A percentile compares a stretch with the other conserved stretches of the same genome.
phyloP scores from a whole-genome alignment of 2,113 vertebrate genomes.

The Apaloderma vittatum region DNA sequence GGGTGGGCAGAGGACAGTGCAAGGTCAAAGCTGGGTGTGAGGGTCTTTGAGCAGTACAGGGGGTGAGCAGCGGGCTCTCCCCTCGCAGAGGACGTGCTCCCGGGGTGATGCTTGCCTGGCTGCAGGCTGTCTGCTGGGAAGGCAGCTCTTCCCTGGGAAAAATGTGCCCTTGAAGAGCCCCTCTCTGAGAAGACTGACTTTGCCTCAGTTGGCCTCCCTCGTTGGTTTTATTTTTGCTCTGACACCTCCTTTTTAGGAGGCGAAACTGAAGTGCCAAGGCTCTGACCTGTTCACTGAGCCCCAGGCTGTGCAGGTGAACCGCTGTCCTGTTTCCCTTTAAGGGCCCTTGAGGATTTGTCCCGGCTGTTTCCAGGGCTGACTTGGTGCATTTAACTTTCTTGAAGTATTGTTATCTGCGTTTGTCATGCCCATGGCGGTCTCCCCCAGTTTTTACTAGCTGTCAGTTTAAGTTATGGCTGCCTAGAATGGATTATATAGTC shows the following conservation, averaged over 20 bases:
- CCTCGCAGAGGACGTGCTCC: fast-evolving
- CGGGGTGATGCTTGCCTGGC: fast-evolving
- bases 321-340: background rate
- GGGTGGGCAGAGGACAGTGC: background rate
- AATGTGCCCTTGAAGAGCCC: background rate
- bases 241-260: background rate
- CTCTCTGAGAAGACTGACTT: background rate
- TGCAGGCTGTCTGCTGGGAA: no score
- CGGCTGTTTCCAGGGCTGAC: background rate
- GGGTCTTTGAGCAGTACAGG: background rate
- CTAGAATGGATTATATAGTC: slow-evolving; percentile 3
- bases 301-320: background rate
- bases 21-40: background rate
- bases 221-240: background rate
- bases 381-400: background rate
- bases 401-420: background rate
- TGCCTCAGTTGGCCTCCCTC: background rate
- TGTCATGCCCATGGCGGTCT: background rate
- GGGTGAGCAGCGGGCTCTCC: background rate
- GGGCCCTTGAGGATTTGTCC: background rate
- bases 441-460: slow-evolving; percentile 15
- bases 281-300: background rate
- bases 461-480: slow-evolving; percentile 24
- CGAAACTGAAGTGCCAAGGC: background rate
- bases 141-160: background rate